Percentiles rank a stretch among this genome's conserved stretches.
Conservation (phyloP, 1,140 invertebrate genomes). For the Stratiolaelaps scimitus region DNA sequence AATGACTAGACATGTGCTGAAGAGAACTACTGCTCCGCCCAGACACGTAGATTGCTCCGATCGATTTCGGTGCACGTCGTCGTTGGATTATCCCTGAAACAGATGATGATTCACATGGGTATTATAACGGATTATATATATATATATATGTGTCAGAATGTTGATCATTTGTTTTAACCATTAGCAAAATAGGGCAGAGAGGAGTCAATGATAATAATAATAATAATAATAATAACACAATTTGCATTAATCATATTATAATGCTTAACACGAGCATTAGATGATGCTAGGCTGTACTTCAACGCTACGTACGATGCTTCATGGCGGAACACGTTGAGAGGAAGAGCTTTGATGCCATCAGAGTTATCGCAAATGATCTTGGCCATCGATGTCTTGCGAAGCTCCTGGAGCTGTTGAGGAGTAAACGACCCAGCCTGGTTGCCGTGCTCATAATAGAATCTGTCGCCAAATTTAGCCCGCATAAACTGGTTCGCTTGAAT, state of each 20-base stretch:
- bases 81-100: slow-evolving; percentile 7
- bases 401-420: slow-evolving; percentile 62
- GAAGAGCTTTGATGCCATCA: slow-evolving; percentile 45
- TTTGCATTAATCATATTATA: too few species aligned
- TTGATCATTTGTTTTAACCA: too few species aligned
- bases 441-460: slow-evolving; percentile 44
- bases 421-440: slow-evolving; percentile 35
- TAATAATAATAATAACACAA: too few species aligned
- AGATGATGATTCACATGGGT: background rate
- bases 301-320: background rate
- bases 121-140: too few species aligned
- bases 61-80: slow-evolving; percentile 12
- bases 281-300: too few species aligned
- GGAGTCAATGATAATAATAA: too few species aligned
- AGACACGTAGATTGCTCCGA: background rate
- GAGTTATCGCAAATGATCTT: slow-evolving; percentile 75
- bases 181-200: too few species aligned
- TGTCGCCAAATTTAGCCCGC: slow-evolving; percentile 73
- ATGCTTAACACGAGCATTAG: too few species aligned
- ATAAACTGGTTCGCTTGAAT: slow-evolving; percentile 81
- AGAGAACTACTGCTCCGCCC: background rate
- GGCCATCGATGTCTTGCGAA: slow-evolving; percentile 66
- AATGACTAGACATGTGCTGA: background rate
- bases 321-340: slow-evolving; percentile 39
- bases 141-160: too few species aligned